Base-by-base conservation (phyloP, 2,888 invertebrate species). In the Oscheius sp. region DNA sequence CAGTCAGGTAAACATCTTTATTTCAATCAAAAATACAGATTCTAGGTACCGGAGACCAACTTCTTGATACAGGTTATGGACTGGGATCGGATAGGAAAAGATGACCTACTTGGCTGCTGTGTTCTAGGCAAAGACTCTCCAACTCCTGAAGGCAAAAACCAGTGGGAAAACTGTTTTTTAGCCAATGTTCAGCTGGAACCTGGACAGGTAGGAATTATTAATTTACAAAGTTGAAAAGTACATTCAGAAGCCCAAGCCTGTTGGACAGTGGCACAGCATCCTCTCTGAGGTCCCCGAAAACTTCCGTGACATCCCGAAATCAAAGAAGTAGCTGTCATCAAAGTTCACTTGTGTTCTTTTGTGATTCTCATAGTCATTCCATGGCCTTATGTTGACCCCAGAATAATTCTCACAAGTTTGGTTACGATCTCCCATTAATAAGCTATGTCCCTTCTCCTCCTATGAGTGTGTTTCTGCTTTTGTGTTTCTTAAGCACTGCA, bases 11-110 rank as follows among this genome's bases (percentile, higher is more conserved):
- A 32, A 32, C 4, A 37, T 33, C 9, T 21, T 13, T 53, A n/a
- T 10, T 51, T 53, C n/a, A 5, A 51, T 51, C 11, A 63, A n/a
- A 42, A 63, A 47, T 11, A 68, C 21, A 21, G 21, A 21, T 29
- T 68, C 73, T 94, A 94, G 87, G 92, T 94, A 94, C 86, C 78
- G 10, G 94, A 94, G 83, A 93, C 95, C 79, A 93, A 93, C 79
- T 91, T 95, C 58, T 92, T 94, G 63, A 92, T 95, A 79, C 94
- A 94, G 91, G 94, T 95, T 77, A 94, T 95, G 86, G 95, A 95
- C 90, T 95, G 95, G 89, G 95, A 95, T 91, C 93, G 95, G 89
- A 94, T 95, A 85, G 94, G 95, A 11, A 93, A 94, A 48, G 94
- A 95, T 89, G 95, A 95, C 89, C 90, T 94, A 80, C 94, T 95